A percentile compares a stretch with the other conserved stretches of the same genome.
These are phyloP conservation scores for Mormoops blainvillei DNA, from an alignment of 2,113 vertebrate species.

Conservation along the genomic window DNA sequence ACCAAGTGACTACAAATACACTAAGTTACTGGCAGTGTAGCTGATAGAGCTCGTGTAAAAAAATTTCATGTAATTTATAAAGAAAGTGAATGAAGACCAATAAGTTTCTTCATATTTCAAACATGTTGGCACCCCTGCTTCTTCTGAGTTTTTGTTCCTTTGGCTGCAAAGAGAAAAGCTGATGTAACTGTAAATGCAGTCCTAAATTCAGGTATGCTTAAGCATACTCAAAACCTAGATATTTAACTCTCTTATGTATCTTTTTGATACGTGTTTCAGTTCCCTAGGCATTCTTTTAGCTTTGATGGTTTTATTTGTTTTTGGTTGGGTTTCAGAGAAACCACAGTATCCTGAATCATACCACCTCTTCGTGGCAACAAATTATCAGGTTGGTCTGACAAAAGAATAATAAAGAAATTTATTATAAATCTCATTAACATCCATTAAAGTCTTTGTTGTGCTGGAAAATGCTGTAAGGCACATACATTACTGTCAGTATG, in stretches of 20 bases:
- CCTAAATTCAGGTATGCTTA: neutral
- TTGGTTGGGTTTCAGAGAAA: slow-evolving; percentile 10
- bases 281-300: neutral
- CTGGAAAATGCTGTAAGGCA: neutral
- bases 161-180: neutral
- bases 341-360: neutral
- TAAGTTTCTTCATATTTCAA: neutral
- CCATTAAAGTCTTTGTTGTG: neutral
- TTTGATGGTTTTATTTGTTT: slow-evolving; percentile 24
- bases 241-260: neutral
- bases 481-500: neutral
- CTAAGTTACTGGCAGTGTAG: neutral
- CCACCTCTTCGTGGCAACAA: neutral
- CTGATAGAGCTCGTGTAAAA: neutral
- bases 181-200: neutral
- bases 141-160: neutral
- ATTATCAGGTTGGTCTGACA: neutral
- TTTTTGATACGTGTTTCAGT: neutral
- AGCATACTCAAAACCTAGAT: neutral
- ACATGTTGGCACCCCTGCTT: neutral
- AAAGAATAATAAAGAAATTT: neutral
- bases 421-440: neutral
- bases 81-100: neutral
- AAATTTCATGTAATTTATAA: neutral
- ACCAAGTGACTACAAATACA: neutral